Percentiles rank a stretch among this genome's conserved stretches.
phyloP scores from a whole-genome alignment of 1,140 invertebrate genomes.

The Acromyrmex echinatior region DNA sequence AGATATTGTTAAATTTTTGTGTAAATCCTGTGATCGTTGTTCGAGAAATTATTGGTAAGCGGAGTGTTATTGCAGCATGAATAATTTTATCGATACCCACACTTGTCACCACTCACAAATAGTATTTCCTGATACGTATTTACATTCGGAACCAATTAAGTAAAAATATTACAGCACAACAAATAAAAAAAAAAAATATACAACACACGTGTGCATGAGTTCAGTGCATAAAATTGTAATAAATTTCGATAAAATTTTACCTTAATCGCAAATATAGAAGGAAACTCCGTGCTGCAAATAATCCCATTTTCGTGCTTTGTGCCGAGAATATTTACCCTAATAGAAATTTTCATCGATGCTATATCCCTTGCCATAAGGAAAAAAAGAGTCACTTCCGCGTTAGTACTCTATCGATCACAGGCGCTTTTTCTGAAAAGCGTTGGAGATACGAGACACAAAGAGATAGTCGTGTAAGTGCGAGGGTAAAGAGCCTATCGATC shows the following conservation, averaged over 20 bases:
- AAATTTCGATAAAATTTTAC: slow-evolving; percentile 33
- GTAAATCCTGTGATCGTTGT: neutral
- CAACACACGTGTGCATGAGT: no score
- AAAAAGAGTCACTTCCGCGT: slow-evolving; percentile 30
- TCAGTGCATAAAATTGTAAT: neutral
- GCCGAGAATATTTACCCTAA: slow-evolving; percentile 8
- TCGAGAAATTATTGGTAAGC: slow-evolving; percentile 3
- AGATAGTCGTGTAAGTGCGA: slow-evolving; percentile 30
- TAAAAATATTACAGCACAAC: neutral
- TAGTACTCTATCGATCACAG: slow-evolving; percentile 29
- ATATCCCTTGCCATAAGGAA: neutral
- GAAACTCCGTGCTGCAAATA: neutral
- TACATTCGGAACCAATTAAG: slow-evolving; percentile 1
- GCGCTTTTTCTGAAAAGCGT: slow-evolving; percentile 57
- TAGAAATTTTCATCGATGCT: slow-evolving; percentile 31
- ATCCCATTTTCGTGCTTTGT: neutral
- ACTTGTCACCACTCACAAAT: neutral
- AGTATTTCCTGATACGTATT: neutral
- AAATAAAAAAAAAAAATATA: no score
- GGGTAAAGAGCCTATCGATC: slow-evolving; percentile 55
- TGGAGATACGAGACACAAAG: slow-evolving; percentile 44
- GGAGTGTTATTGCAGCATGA: neutral
- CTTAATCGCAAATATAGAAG: neutral
- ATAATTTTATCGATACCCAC: slow-evolving; percentile 36
- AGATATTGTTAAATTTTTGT: neutral